phyloP scores from a whole-genome alignment of 2,888 invertebrate genomes.

The Cheilosia urbana region DNA sequence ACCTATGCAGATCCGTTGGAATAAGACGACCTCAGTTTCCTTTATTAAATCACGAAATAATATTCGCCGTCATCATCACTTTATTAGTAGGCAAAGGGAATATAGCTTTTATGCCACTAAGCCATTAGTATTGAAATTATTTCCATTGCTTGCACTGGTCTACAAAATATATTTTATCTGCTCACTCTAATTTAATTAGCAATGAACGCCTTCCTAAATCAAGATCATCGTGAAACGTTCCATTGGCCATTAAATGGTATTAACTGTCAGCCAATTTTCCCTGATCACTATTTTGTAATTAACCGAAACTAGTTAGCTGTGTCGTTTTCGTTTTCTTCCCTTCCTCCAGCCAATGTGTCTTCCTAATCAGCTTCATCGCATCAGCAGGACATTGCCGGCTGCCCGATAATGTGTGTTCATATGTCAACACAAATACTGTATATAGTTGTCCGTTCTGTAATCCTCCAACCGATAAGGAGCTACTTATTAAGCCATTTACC shows the following conservation, averaged over 20 bases:
- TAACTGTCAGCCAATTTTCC: constrained; percentile 66
- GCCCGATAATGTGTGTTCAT: constrained; percentile 72
- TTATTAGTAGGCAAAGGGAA: too few relatives aligned
- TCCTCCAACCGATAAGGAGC: constrained; percentile 71
- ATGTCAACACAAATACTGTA: constrained; percentile 76
- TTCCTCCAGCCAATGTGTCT: constrained; percentile 6
- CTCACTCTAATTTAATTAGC: constrained; percentile 42
- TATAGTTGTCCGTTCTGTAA: constrained; percentile 75
- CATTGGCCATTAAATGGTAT: constrained; percentile 52
- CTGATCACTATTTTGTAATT: constrained; percentile 65
- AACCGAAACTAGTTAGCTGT: constrained; percentile 57
- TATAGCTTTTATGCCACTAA: too few relatives aligned
- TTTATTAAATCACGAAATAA: too few relatives aligned
- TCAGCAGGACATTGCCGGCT: constrained; percentile 41
- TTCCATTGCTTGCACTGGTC: too few relatives aligned
- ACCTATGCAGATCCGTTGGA: too few relatives aligned
- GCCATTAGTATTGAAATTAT: too few relatives aligned
- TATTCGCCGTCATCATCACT: too few relatives aligned
- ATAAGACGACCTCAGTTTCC: too few relatives aligned
- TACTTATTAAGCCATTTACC: constrained; percentile 76
- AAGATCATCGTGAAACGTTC: constrained; percentile 35
- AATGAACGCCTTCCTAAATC: constrained; percentile 15
- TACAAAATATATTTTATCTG: background rate
- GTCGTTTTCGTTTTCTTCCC: constrained; percentile 22
- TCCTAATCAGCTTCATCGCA: constrained; percentile 52